phyloP scores from a whole-genome alignment of 2,797 vertebrate species.

The Mormyrops attenuatus region DNA sequence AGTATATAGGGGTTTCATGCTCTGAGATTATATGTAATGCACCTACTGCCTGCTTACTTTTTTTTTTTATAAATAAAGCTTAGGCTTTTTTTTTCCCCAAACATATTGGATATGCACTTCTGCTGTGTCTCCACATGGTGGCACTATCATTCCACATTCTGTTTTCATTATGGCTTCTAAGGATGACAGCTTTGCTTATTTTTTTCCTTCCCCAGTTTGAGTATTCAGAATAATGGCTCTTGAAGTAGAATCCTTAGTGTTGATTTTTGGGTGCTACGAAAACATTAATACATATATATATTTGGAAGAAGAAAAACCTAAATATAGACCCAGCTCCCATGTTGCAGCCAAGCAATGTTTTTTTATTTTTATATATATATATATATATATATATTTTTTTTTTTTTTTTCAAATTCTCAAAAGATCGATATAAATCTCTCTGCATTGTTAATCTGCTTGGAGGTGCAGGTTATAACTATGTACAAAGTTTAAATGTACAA shows the following conservation, averaged over 20 bases:
- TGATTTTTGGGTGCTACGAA: background rate
- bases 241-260: background rate
- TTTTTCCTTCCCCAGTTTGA: background rate
- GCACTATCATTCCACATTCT: slow-evolving; percentile 25
- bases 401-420: slow-evolving; percentile 36
- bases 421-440: slow-evolving; percentile 44
- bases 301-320: slow-evolving; percentile 25
- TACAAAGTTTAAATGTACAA: slow-evolving; percentile 64
- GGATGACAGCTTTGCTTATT: background rate
- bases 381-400: slow-evolving; percentile 18
- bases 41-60: slow-evolving; percentile 1
- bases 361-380: background rate
- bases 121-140: background rate
- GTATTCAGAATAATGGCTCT: background rate
- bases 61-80: background rate
- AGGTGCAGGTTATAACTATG: slow-evolving; percentile 52
- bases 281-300: background rate
- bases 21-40: background rate
- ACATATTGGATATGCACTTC: slow-evolving; percentile 7
- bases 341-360: slow-evolving; percentile 34
- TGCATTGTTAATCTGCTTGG: slow-evolving; percentile 56
- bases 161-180: slow-evolving; percentile 31
- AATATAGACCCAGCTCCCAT: slow-evolving; percentile 40
- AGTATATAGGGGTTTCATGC: slow-evolving; percentile 23
- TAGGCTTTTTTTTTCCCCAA: slow-evolving; percentile 6